A percentile compares a stretch with the other conserved stretches of the same genome.
phyloP scores from a whole-genome alignment of 1,140 invertebrate genomes.

The Thaumetopoea pityocampa region DNA sequence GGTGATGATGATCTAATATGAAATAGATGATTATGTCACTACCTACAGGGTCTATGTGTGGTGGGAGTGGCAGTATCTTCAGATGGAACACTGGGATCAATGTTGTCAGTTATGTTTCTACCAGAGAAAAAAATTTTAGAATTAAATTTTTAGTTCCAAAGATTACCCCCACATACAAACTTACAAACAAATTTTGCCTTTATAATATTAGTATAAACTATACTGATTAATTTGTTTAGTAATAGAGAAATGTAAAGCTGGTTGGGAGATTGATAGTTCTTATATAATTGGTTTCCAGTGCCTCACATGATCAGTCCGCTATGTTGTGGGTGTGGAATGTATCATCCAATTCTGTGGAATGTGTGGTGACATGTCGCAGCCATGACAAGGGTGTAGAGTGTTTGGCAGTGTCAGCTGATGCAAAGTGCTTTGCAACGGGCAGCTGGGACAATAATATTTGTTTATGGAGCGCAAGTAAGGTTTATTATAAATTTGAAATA shows the following conservation, averaged over 20 bases:
- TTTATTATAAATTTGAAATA: not conserved
- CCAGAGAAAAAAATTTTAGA: too few species aligned
- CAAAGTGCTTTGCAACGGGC: slow-evolving; percentile 88
- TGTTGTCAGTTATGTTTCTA: too few species aligned
- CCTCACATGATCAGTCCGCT: slow-evolving; percentile 94
- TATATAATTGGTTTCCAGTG: slow-evolving; percentile 72
- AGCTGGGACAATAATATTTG: slow-evolving; percentile 93
- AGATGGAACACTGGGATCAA: too few species aligned
- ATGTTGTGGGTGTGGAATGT: slow-evolving; percentile 94
- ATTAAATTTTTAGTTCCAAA: too few species aligned
- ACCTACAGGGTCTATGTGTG: too few species aligned
- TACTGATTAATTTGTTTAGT: too few species aligned
- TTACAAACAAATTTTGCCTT: too few species aligned
- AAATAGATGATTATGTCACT: too few species aligned
- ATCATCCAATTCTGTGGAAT: slow-evolving; percentile 85
- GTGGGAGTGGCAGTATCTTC: too few species aligned
- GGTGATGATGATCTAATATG: too few species aligned
- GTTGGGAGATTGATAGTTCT: slow-evolving; percentile 1
- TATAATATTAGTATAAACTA: not conserved
- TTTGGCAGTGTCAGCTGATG: slow-evolving; percentile 82
- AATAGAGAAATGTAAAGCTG: too few species aligned
- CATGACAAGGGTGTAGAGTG: slow-evolving; percentile 94
- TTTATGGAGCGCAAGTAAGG: slow-evolving; percentile 84
- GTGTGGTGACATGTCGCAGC: slow-evolving; percentile 79
- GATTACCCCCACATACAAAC: too few species aligned